Evolutionary conservation across 2,888 invertebrate genomes (phyloP), one percentile per base, ranked within the genome.

Genomic region (Spialia ferax): DNA sequence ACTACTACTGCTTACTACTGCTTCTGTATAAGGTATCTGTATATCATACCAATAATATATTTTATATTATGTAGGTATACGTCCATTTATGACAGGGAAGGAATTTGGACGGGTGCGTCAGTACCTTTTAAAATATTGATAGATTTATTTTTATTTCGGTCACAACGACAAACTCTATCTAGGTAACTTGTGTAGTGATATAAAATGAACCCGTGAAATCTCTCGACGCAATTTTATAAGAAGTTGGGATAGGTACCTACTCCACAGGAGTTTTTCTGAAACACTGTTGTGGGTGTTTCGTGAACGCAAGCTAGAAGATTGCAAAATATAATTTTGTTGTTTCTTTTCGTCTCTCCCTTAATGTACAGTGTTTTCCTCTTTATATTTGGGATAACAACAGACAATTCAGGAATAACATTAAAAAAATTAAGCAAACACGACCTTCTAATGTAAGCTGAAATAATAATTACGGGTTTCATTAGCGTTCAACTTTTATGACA

Each of bases 271-370:
- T n/a, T n/a, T 52, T 13, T 22, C 13, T 22, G n/a, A n/a, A n/a
- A 38, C 38, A 38, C n/a, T n/a, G n/a, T n/a, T 38, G n/a, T 11
- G 50, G 20, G 20, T 26, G 15, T 52, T 23, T 26, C 13, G 22
- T 26, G n/a, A 0, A 6, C 13, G 13, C 13, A 1, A 52, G 52
- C 52, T 18, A n/a, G 1, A 52, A 52, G 23, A 23, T 52, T 52
- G 52, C 52, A 23, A 22, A 52, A 52, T 52, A 23, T 20, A 23
- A n/a, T n/a, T n/a, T n/a, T 52, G 23, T 22, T 48, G 48, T 48
- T 48, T 48, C 20, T 48, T 48, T 48, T 15, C 48, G 42, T 42
- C 5, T 15, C 15, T 42, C 42, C 15, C 15, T 42, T 42, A 15
- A 42, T 42, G 8, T 42, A 15, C 1, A 15, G n/a, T n/a, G n/a